Percentiles rank a stretch among this genome's conserved stretches.
These are phyloP conservation scores for Phaethornis superciliosus DNA, from an alignment of 2,113 vertebrate species.

Conservation along the genomic window DNA sequence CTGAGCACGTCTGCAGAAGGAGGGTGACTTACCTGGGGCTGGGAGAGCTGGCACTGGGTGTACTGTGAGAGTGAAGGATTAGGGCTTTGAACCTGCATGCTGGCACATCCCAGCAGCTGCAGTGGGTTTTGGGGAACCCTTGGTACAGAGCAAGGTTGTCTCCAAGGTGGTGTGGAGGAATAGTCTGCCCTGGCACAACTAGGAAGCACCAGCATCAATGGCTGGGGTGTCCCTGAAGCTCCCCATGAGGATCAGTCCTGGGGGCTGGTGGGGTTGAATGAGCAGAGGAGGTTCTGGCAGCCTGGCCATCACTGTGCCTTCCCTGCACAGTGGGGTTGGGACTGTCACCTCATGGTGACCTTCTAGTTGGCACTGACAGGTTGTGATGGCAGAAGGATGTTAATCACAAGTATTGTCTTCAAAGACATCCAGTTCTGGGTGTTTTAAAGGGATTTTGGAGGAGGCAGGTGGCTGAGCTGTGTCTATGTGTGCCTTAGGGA, in stretches of 20 bases:
- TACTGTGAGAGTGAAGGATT: fast-evolving
- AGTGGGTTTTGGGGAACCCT: background rate
- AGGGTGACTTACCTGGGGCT: conserved; percentile 22
- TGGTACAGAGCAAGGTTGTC: background rate
- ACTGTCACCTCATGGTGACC: background rate
- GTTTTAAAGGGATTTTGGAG: background rate
- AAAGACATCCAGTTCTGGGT: background rate
- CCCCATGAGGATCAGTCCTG: background rate
- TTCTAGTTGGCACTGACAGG: fast-evolving
- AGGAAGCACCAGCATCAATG: background rate
- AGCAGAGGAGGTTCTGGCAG: background rate
- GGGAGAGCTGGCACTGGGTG: fast-evolving
- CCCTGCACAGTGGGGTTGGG: background rate
- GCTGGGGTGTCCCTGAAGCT: fast-evolving
- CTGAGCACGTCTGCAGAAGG: background rate
- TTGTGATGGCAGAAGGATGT: background rate
- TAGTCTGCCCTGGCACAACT: background rate
- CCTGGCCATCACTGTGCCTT: background rate
- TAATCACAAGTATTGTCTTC: background rate
- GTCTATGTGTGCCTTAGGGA: background rate
- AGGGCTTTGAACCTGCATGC: fast-evolving
- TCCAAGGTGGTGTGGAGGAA: background rate
- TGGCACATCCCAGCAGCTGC: background rate
- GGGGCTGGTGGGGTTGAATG: background rate
- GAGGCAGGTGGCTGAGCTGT: background rate